A percentile compares a stretch with the other conserved stretches of the same genome.
Evolutionary conservation across 2,888 invertebrate genomes (phyloP).

Genomic region (Galerucella calmariensis): DNA sequence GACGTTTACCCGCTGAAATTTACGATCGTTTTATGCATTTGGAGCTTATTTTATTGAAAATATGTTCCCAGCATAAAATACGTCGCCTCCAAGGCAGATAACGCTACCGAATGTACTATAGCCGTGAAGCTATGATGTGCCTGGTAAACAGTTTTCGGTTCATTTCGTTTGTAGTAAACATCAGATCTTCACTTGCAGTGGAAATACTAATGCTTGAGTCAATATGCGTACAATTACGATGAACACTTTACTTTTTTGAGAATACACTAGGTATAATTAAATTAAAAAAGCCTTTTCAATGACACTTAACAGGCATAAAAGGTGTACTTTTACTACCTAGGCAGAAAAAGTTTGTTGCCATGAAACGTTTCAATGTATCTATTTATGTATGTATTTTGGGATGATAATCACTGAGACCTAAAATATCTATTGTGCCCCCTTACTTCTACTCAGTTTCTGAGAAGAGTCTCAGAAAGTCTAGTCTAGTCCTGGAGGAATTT

Average conservation of each 20-base stretch:
- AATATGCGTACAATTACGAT: background rate
- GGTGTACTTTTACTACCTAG: too few species aligned
- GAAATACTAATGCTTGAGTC: constrained; percentile 1
- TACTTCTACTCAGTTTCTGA: too few species aligned
- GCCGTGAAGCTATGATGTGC: constrained; percentile 16
- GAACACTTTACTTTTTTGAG: background rate
- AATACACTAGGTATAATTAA: too few species aligned
- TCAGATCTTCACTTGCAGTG: constrained; percentile 23
- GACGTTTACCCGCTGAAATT: constrained; percentile 15
- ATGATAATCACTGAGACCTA: too few species aligned
- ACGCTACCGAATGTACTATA: background rate
- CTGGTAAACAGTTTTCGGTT: constrained; percentile 16
- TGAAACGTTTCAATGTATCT: too few species aligned
- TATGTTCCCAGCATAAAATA: constrained; percentile 30
- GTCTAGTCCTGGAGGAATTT: too few species aligned
- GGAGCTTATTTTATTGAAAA: constrained; percentile 23
- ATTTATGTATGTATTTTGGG: too few species aligned
- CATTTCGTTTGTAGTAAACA: constrained; percentile 33
- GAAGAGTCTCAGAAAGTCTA: too few species aligned
- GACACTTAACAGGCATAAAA: too few species aligned
- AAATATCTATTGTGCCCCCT: too few species aligned
- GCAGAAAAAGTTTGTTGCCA: too few species aligned
- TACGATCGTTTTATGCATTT: constrained; percentile 24
- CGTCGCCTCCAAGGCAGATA: constrained; percentile 15
- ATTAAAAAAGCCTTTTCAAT: too few species aligned